phyloP scores from a whole-genome alignment of 2,888 invertebrate genomes.

The Lithophane leautieri region DNA sequence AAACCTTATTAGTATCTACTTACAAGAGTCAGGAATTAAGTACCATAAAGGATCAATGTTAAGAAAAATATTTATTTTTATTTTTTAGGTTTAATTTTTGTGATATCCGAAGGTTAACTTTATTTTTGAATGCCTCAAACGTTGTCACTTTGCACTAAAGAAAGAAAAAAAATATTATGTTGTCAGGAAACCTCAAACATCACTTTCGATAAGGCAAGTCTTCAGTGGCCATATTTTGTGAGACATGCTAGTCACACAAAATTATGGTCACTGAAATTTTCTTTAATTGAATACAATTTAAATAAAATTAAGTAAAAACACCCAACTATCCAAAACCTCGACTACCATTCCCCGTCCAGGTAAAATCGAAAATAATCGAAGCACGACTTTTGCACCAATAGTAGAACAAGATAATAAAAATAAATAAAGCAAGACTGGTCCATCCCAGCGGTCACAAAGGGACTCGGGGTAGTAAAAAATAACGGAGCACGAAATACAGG shows the following conservation, averaged over 20 bases:
- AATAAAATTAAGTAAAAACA: too few species aligned
- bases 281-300: too few species aligned
- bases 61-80: too few species aligned
- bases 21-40: not conserved
- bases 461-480: constrained; percentile 55
- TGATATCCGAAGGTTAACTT: too few species aligned
- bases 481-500: constrained; percentile 40
- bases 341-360: not conserved
- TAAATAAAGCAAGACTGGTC: constrained; percentile 67
- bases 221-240: too few species aligned
- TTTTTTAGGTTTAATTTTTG: too few species aligned
- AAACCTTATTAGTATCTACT: not conserved
- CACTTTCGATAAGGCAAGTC: too few species aligned
- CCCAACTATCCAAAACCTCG: too few species aligned
- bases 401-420: constrained; percentile 61
- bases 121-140: not conserved
- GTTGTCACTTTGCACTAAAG: not conserved
- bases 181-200: not conserved
- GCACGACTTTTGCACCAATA: constrained; percentile 9
- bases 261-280: too few species aligned
- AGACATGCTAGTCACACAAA: too few species aligned
- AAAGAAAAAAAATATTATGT: not conserved
- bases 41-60: too few species aligned
- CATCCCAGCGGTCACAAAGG: constrained; percentile 59
- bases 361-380: constrained; percentile 7